Conservation (phyloP, 2,797 vertebrate genomes). For the Lates japonicus region DNA sequence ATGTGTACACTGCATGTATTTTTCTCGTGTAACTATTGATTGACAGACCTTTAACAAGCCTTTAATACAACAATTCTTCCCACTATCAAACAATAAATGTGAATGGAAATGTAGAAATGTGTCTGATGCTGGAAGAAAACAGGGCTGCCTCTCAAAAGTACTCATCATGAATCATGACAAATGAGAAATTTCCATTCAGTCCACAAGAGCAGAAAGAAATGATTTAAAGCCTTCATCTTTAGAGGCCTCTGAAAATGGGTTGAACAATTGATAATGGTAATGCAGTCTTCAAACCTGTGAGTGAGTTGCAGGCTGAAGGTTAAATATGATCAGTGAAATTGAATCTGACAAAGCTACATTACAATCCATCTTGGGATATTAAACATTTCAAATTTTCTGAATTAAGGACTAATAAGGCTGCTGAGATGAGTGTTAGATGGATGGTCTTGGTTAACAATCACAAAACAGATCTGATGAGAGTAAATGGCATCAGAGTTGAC, state of each 20-base stretch:
- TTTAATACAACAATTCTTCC: not conserved
- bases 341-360: conserved; percentile 89
- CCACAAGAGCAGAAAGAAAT: conserved; percentile 50
- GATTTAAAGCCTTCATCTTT: conserved; percentile 52
- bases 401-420: conserved; percentile 88
- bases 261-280: conserved; percentile 75
- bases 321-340: conserved; percentile 87
- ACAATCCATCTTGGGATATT: conserved; percentile 90
- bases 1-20: not conserved
- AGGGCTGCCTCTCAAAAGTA: conserved; percentile 20
- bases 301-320: conserved; percentile 81
- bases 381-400: conserved; percentile 88
- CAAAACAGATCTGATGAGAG: conserved; percentile 73
- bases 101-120: conserved; percentile 20
- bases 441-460: conserved; percentile 84
- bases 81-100: conserved; percentile 3
- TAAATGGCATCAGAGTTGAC: conserved; percentile 78
- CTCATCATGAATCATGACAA: conserved; percentile 40
- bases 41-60: not conserved
- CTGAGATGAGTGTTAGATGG: conserved; percentile 85
- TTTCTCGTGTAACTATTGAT: not conserved
- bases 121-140: conserved; percentile 7
- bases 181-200: conserved; percentile 54
- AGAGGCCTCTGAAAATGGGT: conserved; percentile 60
- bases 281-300: conserved; percentile 82